phyloP scores from a whole-genome alignment of 2,888 invertebrate species.

The Drosophila atripex region DNA sequence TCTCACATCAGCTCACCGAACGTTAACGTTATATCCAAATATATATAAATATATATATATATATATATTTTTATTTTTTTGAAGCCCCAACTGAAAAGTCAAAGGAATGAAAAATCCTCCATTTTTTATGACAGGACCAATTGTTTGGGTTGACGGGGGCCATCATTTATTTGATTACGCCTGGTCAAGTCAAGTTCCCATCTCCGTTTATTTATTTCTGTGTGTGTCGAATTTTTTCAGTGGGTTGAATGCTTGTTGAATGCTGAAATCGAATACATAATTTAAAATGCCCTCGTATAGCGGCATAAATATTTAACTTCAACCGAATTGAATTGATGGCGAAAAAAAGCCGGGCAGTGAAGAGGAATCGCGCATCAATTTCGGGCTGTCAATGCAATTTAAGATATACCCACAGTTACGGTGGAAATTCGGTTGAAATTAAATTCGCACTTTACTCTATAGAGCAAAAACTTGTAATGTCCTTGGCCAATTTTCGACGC shows the following conservation, averaged over 20 bases:
- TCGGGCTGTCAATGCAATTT: conserved; percentile 22
- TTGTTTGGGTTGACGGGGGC: conserved; percentile 12
- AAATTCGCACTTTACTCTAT: conserved; percentile 22
- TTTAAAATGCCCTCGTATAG: conserved; percentile 39
- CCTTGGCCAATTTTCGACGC: conserved; percentile 35
- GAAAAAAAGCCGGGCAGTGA: conserved; percentile 8
- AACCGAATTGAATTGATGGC: conserved; percentile 6
- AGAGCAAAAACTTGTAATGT: conserved; percentile 22
- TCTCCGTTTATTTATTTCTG: conserved; percentile 13
- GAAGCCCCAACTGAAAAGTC: conserved; percentile 5
- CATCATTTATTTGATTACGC: conserved; percentile 67
- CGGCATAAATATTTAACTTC: conserved; percentile 34
- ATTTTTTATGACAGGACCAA: conserved; percentile 53
- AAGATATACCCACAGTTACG: conserved; percentile 1
- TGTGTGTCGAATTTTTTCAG: conserved; percentile 7
- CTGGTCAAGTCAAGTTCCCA: conserved; percentile 39
- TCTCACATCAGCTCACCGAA: not conserved
- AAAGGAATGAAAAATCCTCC: conserved; percentile 43
- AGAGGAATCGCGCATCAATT: conserved; percentile 15
- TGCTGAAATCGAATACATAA: conserved; percentile 58
- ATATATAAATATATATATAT: not conserved
- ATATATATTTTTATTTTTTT: conserved; percentile 12
- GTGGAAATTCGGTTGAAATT: conserved; percentile 24
- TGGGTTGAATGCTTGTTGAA: conserved; percentile 11
- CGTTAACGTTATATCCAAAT: not conserved